Percentiles rank a stretch among this genome's conserved stretches.
Evolutionary conservation across 1,140 invertebrate species (phyloP).

Genomic region (Cyrtorhinus lividipennis): DNA sequence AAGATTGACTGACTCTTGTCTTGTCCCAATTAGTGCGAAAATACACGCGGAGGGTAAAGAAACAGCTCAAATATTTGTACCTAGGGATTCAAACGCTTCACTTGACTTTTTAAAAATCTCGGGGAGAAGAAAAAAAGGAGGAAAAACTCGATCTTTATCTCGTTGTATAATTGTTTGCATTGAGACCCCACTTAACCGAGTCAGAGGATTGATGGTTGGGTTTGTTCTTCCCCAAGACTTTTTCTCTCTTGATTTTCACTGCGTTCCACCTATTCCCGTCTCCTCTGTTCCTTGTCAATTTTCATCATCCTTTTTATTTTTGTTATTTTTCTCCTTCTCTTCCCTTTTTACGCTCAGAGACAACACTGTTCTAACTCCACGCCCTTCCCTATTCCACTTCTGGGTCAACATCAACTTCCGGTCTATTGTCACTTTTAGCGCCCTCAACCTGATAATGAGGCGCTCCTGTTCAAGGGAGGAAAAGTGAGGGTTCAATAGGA

Average conservation of each 20-base stretch:
- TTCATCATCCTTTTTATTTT: not conserved
- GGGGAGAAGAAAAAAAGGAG: not conserved
- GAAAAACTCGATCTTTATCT: not conserved
- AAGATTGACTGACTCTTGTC: too few relatives aligned
- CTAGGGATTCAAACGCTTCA: not conserved
- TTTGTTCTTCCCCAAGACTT: too few relatives aligned
- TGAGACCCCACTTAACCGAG: not conserved
- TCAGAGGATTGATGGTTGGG: not conserved
- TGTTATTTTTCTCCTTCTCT: not conserved
- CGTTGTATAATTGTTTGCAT: not conserved
- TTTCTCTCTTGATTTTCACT: too few relatives aligned
- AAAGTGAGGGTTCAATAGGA: too few relatives aligned
- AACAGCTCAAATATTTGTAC: not conserved
- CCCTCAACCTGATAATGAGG: too few relatives aligned
- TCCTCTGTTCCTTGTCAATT: not conserved
- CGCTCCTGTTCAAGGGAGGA: too few relatives aligned
- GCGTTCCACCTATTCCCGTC: too few relatives aligned
- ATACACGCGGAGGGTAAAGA: not conserved
- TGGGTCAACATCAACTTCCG: not conserved
- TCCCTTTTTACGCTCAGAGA: too few relatives aligned
- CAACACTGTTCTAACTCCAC: not conserved
- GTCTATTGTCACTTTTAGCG: not conserved
- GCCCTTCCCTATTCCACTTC: not conserved
- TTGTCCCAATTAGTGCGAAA: not conserved
- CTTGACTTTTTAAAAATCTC: not conserved